phyloP scores from a whole-genome alignment of 2,797 vertebrate species.

The Pseudochaenichthys georgianus region DNA sequence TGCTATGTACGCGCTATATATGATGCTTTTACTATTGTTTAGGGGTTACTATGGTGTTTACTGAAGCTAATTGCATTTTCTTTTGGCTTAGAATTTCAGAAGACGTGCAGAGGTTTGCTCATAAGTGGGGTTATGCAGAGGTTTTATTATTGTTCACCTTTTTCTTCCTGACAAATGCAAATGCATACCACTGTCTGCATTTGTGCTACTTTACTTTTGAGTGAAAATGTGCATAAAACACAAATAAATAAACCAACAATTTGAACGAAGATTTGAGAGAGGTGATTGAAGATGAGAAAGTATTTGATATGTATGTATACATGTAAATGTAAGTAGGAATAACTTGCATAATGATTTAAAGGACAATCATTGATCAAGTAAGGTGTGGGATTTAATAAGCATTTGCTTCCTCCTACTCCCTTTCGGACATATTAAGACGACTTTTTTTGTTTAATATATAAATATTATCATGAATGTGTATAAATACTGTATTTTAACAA shows the following conservation, averaged over 20 bases:
- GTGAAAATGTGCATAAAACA: constrained; percentile 8
- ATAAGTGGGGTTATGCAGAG: not conserved
- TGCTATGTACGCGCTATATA: not conserved
- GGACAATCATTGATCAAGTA: too few species aligned
- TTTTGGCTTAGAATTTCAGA: not conserved
- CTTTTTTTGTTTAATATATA: too few species aligned
- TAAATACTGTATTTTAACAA: too few species aligned
- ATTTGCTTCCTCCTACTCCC: too few species aligned
- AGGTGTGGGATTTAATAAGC: too few species aligned
- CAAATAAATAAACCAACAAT: not conserved
- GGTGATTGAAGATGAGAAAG: too few species aligned
- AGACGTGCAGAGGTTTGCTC: not conserved
- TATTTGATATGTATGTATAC: too few species aligned
- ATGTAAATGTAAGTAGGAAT: too few species aligned
- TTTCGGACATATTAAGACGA: too few species aligned
- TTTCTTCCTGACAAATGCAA: not conserved
- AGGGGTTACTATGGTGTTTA: not conserved
- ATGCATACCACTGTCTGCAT: not conserved
- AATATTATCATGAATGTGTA: too few species aligned
- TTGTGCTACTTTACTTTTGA: not conserved
- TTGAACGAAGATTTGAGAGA: not conserved
- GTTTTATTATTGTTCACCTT: constrained; percentile 1
- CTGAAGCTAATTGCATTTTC: not conserved
- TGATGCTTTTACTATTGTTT: not conserved
- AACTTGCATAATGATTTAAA: too few species aligned